phyloP scores from a whole-genome alignment of 2,797 vertebrate genomes.

The Amphiprion clarkii region DNA sequence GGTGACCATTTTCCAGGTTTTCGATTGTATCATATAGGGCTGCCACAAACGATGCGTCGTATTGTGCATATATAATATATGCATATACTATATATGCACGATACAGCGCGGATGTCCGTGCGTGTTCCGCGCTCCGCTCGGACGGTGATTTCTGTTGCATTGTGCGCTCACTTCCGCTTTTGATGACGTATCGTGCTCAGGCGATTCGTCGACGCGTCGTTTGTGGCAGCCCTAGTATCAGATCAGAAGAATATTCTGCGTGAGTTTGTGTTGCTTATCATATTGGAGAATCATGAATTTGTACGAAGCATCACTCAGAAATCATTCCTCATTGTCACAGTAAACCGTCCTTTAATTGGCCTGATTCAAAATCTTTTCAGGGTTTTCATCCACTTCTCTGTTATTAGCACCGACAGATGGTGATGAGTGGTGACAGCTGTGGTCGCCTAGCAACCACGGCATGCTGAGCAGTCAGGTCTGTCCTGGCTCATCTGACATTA shows the following conservation, averaged over 20 bases:
- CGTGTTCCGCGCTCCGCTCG: too few species aligned
- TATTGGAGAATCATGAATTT: background rate
- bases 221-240: too few species aligned
- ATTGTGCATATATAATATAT: too few species aligned
- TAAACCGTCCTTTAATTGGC: slow-evolving; percentile 34
- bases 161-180: too few species aligned
- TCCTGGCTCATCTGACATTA: slow-evolving; percentile 22
- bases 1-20: too few species aligned
- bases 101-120: too few species aligned
- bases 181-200: too few species aligned
- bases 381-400: slow-evolving; percentile 39
- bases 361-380: slow-evolving; percentile 2
- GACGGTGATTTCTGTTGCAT: too few species aligned
- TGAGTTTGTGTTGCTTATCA: background rate
- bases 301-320: background rate
- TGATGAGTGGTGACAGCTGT: slow-evolving; percentile 57
- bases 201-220: too few species aligned
- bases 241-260: background rate
- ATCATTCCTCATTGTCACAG: slow-evolving; percentile 3
- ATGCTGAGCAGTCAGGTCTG: slow-evolving; percentile 35
- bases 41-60: too few species aligned
- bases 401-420: slow-evolving; percentile 64
- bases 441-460: slow-evolving; percentile 53
- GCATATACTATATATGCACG: too few species aligned
- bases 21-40: too few species aligned